A percentile compares a stretch with the other conserved stretches of the same genome.
Conservation (phyloP, 2,113 vertebrate species). For the Heliornis fulica region DNA sequence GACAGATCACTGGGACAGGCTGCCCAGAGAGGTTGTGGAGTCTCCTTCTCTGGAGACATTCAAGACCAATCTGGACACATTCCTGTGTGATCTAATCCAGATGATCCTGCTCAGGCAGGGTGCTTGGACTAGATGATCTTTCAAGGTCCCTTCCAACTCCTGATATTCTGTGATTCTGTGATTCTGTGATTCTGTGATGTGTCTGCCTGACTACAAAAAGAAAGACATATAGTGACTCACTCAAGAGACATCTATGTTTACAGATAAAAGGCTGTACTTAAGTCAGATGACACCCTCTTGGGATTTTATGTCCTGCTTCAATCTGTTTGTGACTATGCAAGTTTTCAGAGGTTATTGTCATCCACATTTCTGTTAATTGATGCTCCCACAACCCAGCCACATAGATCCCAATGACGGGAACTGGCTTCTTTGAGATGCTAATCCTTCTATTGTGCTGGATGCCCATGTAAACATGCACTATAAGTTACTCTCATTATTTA, state of each 20-base stretch:
- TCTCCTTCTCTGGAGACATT: too few species aligned
- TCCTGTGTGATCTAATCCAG: too few species aligned
- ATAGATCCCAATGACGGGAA: accelerated
- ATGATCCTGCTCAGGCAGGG: too few species aligned
- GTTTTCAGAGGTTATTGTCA: not conserved
- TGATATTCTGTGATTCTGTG: too few species aligned
- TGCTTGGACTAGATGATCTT: too few species aligned
- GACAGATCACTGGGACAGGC: too few species aligned
- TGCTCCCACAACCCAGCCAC: not conserved
- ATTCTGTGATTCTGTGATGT: too few species aligned
- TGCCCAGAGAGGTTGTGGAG: too few species aligned
- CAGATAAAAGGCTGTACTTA: not conserved
- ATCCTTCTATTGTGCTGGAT: not conserved
- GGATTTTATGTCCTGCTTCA: not conserved
- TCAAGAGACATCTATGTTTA: not conserved
- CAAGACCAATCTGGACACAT: too few species aligned
- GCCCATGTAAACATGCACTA: not conserved
- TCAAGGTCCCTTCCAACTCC: too few species aligned
- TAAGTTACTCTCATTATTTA: not conserved
- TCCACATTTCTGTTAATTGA: not conserved
- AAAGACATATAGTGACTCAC: not conserved
- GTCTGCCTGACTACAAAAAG: not conserved
- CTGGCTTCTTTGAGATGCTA: not conserved
- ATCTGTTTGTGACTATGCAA: not conserved
- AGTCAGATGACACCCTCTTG: not conserved